A percentile compares a stretch with the other conserved stretches of the same genome.
phyloP scores from a whole-genome alignment of 2,888 invertebrate genomes.

The Cyrtodaria siliqua region DNA sequence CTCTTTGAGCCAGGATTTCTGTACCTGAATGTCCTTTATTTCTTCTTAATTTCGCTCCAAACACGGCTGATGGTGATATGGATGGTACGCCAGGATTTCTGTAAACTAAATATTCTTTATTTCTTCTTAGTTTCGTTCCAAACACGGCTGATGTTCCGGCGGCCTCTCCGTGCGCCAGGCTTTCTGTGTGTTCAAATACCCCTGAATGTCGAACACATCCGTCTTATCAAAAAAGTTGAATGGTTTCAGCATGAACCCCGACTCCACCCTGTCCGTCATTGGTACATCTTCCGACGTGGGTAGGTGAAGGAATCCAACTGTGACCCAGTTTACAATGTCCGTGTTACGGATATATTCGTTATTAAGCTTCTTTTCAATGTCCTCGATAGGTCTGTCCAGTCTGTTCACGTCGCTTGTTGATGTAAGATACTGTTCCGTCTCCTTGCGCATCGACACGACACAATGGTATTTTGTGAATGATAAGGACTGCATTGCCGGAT shows the following conservation, averaged over 20 bases:
- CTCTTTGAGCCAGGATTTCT: too few species aligned
- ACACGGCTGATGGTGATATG: too few species aligned
- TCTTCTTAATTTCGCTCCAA: too few species aligned
- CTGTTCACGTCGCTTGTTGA: conserved; percentile 57
- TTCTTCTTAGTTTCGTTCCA: too few species aligned
- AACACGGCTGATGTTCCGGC: conserved; percentile 37
- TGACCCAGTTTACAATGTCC: conserved; percentile 71
- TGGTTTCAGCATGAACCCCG: conserved; percentile 69
- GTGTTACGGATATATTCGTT: conserved; percentile 65
- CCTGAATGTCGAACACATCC: conserved; percentile 65
- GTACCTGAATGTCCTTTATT: too few species aligned
- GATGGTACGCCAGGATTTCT: too few species aligned
- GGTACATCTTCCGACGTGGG: conserved; percentile 71
- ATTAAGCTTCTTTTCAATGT: conserved; percentile 62
- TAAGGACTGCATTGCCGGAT: conserved; percentile 60
- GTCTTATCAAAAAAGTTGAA: conserved; percentile 73
- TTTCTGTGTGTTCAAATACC: conserved; percentile 44
- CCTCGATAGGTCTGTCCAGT: conserved; percentile 56
- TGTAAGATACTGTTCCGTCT: conserved; percentile 61
- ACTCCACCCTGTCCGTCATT: conserved; percentile 67
- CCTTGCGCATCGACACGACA: conserved; percentile 65
- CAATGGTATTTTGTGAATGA: conserved; percentile 71
- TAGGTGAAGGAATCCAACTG: conserved; percentile 70
- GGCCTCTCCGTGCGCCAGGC: conserved; percentile 33
- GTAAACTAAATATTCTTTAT: too few species aligned